phyloP scores from a whole-genome alignment of 2,888 invertebrate genomes.

The Mayetiola destructor region DNA sequence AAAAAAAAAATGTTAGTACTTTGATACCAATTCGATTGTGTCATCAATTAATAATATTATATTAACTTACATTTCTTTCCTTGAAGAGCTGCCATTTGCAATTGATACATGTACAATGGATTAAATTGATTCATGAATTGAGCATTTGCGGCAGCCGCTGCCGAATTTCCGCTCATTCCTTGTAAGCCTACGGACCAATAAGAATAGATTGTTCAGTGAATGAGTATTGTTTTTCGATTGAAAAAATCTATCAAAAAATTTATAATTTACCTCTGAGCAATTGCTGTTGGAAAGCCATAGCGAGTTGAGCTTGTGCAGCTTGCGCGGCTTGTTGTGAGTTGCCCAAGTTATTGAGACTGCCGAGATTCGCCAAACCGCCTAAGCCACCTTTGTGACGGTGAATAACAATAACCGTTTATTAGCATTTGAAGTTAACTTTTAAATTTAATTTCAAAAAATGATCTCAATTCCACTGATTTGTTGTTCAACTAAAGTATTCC shows the following conservation, averaged over 20 bases:
- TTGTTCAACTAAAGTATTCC: not conserved
- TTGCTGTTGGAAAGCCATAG: conserved; percentile 52
- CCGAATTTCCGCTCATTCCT: conserved; percentile 32
- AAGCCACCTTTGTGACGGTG: too few relatives aligned
- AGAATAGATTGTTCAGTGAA: not conserved
- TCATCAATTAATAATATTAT: not conserved
- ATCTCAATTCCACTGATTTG: too few relatives aligned
- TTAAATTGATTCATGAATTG: conserved; percentile 74
- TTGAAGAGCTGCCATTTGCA: conserved; percentile 62
- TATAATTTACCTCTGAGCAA: conserved; percentile 52
- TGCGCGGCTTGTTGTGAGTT: not conserved
- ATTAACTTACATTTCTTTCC: conserved; percentile 28
- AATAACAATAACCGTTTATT: too few relatives aligned
- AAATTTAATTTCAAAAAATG: not conserved
- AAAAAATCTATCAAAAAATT: conserved; percentile 1
- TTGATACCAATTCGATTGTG: not conserved
- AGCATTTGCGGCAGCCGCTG: conserved; percentile 40
- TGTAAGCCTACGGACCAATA: conserved; percentile 22
- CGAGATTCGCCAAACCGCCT: not conserved
- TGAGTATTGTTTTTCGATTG: not conserved
- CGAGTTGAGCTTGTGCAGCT: conserved; percentile 4
- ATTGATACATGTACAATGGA: conserved; percentile 68
- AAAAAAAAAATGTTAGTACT: not conserved
- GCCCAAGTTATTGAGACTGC: conserved; percentile 30
- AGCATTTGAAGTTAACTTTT: not conserved